These are phyloP conservation scores for Scalopus aquaticus DNA, from an alignment of 2,113 vertebrate genomes.

Conservation along the genomic window DNA sequence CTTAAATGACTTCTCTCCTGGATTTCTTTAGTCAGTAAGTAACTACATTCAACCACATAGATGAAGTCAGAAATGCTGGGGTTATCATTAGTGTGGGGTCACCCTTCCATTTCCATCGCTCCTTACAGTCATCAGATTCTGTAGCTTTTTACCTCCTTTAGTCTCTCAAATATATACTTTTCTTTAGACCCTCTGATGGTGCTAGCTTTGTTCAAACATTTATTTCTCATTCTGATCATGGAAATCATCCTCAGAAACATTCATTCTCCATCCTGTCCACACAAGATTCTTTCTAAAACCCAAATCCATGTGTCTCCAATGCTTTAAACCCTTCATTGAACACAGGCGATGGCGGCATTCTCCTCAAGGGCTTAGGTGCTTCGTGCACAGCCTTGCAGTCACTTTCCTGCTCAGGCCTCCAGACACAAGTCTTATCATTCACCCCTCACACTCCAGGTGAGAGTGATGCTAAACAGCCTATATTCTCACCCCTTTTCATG, in stretches of 20 bases:
- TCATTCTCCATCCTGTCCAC: not conserved
- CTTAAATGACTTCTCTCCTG: not conserved
- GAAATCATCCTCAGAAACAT: not conserved
- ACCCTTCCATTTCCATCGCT: not conserved
- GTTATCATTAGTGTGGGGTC: not conserved
- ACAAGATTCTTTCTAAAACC: not conserved
- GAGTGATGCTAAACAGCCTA: not conserved
- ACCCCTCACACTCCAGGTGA: not conserved
- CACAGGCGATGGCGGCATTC: accelerated
- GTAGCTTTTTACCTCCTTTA: not conserved
- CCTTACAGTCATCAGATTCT: not conserved
- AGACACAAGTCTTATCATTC: not conserved
- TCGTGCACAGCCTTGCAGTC: accelerated
- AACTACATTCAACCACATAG: not conserved
- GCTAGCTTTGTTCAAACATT: not conserved
- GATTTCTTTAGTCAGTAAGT: not conserved
- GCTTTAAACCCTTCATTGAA: not conserved
- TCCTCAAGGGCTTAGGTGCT: accelerated
- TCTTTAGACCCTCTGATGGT: not conserved
- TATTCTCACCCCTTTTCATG: not conserved
- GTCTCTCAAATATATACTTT: not conserved
- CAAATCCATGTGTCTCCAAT: not conserved
- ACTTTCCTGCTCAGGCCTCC: not conserved
- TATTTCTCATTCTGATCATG: not conserved
- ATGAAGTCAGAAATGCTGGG: not conserved